Evolutionary conservation across 1,140 invertebrate species (phyloP).

Genomic region (Danaus plexippus): DNA sequence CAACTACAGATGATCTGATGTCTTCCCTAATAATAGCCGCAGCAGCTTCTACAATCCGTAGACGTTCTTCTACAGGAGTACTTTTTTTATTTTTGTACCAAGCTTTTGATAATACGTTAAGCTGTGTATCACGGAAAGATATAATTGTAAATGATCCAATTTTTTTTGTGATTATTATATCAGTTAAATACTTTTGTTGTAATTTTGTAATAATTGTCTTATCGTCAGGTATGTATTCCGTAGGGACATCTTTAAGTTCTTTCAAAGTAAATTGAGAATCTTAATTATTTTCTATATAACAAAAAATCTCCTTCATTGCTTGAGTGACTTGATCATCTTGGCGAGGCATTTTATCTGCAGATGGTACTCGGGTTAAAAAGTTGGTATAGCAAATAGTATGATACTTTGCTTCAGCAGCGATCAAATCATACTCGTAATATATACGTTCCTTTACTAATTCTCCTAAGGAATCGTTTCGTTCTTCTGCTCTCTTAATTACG

Average conservation of each 20-base stretch:
- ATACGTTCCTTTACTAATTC: constrained; percentile 40
- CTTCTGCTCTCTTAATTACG: constrained; percentile 40
- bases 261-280: constrained; percentile 29
- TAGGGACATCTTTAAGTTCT: constrained; percentile 42
- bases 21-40: constrained; percentile 48
- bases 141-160: constrained; percentile 33
- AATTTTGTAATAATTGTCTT: constrained; percentile 45
- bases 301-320: constrained; percentile 44
- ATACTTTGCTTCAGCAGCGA: constrained; percentile 44
- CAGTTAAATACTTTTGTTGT: constrained; percentile 39
- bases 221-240: constrained; percentile 39
- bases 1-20: constrained; percentile 37
- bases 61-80: constrained; percentile 23
- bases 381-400: constrained; percentile 41
- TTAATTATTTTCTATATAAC: constrained; percentile 46
- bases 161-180: constrained; percentile 46
- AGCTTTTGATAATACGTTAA: constrained; percentile 21
- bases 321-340: constrained; percentile 38
- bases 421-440: constrained; percentile 39
- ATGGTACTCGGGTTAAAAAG: constrained; percentile 37
- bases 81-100: constrained; percentile 18
- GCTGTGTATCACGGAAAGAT: constrained; percentile 27
- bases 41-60: constrained; percentile 40
- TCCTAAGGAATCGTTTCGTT: constrained; percentile 38
- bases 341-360: constrained; percentile 26